phyloP scores from a whole-genome alignment of 2,113 vertebrate genomes.

The Vicugna pacos region DNA sequence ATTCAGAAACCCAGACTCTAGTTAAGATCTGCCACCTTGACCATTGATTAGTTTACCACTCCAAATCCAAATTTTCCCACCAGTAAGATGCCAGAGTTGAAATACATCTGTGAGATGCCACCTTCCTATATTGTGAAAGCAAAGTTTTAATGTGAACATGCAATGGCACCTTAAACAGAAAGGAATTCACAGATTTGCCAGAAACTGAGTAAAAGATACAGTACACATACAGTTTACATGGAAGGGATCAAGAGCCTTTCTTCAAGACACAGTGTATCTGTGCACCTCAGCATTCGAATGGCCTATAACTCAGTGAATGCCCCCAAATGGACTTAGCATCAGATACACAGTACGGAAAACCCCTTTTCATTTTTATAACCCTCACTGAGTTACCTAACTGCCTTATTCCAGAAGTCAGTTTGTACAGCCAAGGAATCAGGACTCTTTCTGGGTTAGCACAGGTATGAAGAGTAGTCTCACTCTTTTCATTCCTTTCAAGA shows the following conservation, averaged over 20 bases:
- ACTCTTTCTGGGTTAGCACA: neutral
- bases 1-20: slow-evolving; percentile 20
- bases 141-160: slow-evolving; percentile 13
- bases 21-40: neutral
- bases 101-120: neutral
- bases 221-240: neutral
- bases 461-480: neutral
- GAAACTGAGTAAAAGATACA: neutral
- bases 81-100: neutral
- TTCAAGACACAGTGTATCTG: neutral
- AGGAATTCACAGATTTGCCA: neutral
- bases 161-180: neutral
- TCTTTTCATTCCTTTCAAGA: neutral
- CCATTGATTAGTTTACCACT: neutral
- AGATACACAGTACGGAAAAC: neutral
- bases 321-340: neutral
- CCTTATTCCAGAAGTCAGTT: neutral
- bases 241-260: neutral
- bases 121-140: neutral
- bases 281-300: neutral
- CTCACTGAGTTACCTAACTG: neutral
- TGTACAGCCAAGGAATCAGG: neutral
- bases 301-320: neutral
- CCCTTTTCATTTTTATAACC: neutral
- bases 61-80: neutral